phyloP scores from a whole-genome alignment of 2,797 vertebrate species.

The Thripadectes ignobilis region DNA sequence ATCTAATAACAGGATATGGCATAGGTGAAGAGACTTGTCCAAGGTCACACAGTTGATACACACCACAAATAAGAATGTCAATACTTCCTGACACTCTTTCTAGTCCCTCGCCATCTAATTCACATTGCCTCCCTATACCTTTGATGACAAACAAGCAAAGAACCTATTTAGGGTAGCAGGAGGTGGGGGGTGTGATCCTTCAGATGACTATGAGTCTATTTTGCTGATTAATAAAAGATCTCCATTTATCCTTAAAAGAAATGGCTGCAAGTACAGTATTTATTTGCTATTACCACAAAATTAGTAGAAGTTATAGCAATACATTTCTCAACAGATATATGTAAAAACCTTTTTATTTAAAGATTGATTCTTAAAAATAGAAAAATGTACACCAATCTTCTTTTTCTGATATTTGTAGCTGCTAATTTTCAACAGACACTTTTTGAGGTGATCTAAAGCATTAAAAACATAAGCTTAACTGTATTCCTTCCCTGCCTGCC shows the following conservation, averaged over 20 bases:
- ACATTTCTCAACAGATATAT: neutral
- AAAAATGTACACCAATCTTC: neutral
- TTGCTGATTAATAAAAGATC: neutral
- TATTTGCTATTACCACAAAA: neutral
- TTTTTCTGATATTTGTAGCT: neutral
- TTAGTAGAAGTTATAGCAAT: neutral
- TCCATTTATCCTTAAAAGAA: neutral
- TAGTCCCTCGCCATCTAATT: constrained; percentile 22
- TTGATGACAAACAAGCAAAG: constrained; percentile 8
- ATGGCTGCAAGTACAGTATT: neutral
- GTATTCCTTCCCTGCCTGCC: neutral
- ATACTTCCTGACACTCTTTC: constrained; percentile 31
- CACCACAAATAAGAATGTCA: constrained; percentile 50
- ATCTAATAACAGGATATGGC: constrained; percentile 60
- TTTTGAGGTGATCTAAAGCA: neutral
- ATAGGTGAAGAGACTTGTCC: constrained; percentile 55
- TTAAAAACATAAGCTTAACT: neutral
- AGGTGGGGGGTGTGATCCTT: neutral
- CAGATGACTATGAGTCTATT: neutral
- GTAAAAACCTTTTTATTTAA: neutral
- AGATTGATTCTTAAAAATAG: neutral
- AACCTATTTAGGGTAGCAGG: neutral
- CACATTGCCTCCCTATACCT: neutral
- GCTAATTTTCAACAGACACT: neutral
- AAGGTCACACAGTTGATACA: constrained; percentile 49